phyloP scores from a whole-genome alignment of 2,888 invertebrate genomes.

The Orthosia incerta region DNA sequence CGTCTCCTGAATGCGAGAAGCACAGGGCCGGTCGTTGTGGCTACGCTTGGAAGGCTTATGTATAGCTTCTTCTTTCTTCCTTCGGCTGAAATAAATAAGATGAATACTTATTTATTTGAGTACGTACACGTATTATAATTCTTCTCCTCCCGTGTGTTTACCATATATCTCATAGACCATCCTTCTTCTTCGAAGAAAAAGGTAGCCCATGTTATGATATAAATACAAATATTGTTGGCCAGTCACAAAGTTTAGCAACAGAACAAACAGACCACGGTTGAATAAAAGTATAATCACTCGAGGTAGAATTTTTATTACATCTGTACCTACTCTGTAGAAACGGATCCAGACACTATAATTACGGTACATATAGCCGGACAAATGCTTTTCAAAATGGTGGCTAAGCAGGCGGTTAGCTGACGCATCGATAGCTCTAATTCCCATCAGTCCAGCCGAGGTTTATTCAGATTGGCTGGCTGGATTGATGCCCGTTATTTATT shows the following conservation, averaged over 20 bases:
- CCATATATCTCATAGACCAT: too few relatives aligned
- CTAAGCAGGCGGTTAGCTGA: slow-evolving; percentile 10
- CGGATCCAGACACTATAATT: background rate
- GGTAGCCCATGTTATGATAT: background rate
- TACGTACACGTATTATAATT: background rate
- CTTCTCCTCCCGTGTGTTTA: background rate
- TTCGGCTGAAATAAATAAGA: too few relatives aligned
- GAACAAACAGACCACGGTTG: background rate
- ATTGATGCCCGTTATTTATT: slow-evolving; percentile 27
- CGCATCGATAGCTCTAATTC: slow-evolving; percentile 14
- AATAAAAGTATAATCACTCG: background rate
- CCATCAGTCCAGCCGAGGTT: slow-evolving; percentile 17
- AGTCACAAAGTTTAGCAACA: background rate
- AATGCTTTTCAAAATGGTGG: slow-evolving; percentile 1
- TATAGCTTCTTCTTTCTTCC: too few relatives aligned
- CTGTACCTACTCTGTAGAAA: background rate
- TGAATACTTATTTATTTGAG: slow-evolving; percentile 8
- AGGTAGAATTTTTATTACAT: background rate
- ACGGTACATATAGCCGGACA: background rate
- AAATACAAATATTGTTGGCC: background rate
- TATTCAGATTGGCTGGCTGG: slow-evolving; percentile 13
- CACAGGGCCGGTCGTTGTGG: too few relatives aligned
- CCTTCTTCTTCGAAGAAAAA: too few relatives aligned
- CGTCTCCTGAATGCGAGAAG: too few relatives aligned
- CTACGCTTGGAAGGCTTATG: too few relatives aligned